phyloP scores from a whole-genome alignment of 2,888 invertebrate species.

The Rhogogaster chlorosoma region DNA sequence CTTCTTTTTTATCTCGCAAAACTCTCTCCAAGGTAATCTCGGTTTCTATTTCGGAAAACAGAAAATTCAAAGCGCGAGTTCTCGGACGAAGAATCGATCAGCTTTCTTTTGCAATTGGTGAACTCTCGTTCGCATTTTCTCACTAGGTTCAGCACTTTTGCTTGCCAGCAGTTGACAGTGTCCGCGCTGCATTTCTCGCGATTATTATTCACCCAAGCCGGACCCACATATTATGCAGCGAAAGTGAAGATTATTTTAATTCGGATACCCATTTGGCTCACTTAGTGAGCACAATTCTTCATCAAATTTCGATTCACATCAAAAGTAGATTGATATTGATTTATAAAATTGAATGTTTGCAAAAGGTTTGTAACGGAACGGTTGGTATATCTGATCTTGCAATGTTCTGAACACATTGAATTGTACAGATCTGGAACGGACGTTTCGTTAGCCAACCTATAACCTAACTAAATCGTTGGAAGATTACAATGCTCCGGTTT shows the following conservation, averaged over 20 bases:
- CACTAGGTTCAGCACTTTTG: not conserved
- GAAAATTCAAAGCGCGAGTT: not conserved
- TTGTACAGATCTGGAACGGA: not conserved
- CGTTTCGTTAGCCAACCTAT: not conserved
- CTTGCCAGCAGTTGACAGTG: not conserved
- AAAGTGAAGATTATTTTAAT: not conserved
- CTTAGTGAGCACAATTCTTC: not conserved
- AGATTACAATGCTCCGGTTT: not conserved
- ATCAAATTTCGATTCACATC: not conserved
- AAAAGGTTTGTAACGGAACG: not conserved
- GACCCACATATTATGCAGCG: not conserved
- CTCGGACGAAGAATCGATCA: not conserved
- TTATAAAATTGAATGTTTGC: not conserved
- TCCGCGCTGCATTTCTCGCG: not conserved
- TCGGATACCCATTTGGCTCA: not conserved
- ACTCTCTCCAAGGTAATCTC: conserved; percentile 1
- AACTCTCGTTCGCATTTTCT: not conserved
- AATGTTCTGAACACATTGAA: not conserved
- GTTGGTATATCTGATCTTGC: not conserved
- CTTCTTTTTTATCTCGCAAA: not conserved
- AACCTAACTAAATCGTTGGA: not conserved
- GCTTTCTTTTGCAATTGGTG: not conserved
- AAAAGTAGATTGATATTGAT: not conserved
- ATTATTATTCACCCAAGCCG: not conserved
- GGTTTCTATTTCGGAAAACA: not conserved